Conservation (phyloP, 2,797 vertebrate genomes). For the Neosilurus mollespiculum region DNA sequence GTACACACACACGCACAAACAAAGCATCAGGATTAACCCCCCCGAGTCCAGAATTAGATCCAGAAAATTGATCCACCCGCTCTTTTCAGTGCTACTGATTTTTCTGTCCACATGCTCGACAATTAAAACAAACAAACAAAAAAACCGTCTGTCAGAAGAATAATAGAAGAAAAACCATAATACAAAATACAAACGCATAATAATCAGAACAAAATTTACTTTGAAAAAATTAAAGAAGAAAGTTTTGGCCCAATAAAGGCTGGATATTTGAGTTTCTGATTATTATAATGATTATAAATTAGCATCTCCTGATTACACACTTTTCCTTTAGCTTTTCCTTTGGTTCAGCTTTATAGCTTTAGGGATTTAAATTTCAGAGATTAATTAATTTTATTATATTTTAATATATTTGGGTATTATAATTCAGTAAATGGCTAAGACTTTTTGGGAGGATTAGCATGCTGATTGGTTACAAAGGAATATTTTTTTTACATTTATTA, state of each 20-base stretch:
- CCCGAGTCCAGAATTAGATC: slow-evolving; percentile 27
- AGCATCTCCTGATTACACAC: background rate
- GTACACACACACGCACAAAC: slow-evolving; percentile 5
- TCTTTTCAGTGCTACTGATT: background rate
- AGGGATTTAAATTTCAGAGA: background rate
- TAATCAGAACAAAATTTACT: background rate
- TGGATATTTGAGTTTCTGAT: background rate
- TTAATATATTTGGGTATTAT: background rate
- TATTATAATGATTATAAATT: background rate
- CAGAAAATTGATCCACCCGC: background rate
- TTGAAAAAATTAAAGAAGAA: background rate
- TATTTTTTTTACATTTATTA: background rate
- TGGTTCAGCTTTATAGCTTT: background rate
- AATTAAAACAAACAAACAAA: no score
- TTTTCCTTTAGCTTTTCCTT: background rate
- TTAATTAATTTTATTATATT: background rate
- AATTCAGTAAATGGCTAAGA: no score
- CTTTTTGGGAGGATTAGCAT: background rate
- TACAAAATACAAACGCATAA: no score
- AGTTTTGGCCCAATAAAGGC: background rate
- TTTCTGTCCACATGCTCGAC: background rate
- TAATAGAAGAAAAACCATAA: background rate
- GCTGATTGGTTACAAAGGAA: background rate
- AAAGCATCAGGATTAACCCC: slow-evolving; percentile 4
- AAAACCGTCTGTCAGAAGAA: no score